Evolutionary conservation across 37 sponge, comb jelly and placozoan species (phyloP), one percentile per base, ranked within the genome.

Genomic region (Eunapius fragilis): DNA sequence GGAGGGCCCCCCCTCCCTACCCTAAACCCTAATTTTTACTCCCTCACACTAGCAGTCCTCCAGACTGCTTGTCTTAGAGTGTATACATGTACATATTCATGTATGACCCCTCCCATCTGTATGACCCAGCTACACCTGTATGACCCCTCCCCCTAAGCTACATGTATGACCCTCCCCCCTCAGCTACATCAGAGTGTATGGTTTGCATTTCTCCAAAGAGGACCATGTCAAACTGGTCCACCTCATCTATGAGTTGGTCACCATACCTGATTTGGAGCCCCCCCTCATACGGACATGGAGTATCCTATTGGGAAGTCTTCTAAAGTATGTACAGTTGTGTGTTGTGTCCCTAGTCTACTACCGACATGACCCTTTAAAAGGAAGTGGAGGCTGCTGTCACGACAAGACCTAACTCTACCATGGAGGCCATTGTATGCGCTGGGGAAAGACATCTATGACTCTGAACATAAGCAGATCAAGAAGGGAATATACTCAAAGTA

Each of bases 361-460:
- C 0, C 10, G 31, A 33, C 25, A 23, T n/a, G n/a, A n/a, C n/a
- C n/a, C n/a, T n/a, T n/a, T n/a, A n/a, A n/a, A n/a, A 94, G 94
- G 89, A 94, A 94, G 50, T 67, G 58, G 49, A 89, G 87, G 41
- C 76, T 88, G 30, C 34, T 98, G 31, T 83, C 97, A 2, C 81
- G 92, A 9, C 76, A 86, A 31, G 99, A 98, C 30, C 84, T 98
- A 23, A 58, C 26, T 22, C 75, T 98, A 31, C 94, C 94, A 49
- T 98, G 99, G 99, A 72, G 87, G 50, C 99, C 99, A 25, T 84
- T 98, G 22, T 95, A 95, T 69, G 31, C 85, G n/a, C 82, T 94
- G n/a, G 79, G 80, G 25, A 25, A 87, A 67, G 84, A 91, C 30
- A 78, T 95, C 19, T 91, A 87, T 74, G 49, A 80, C 38, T 87